A percentile compares a stretch with the other conserved stretches of the same genome.
These are phyloP conservation scores for Apodemia hepburni DNA, from an alignment of 2,888 invertebrate genomes.

Conservation along the genomic window DNA sequence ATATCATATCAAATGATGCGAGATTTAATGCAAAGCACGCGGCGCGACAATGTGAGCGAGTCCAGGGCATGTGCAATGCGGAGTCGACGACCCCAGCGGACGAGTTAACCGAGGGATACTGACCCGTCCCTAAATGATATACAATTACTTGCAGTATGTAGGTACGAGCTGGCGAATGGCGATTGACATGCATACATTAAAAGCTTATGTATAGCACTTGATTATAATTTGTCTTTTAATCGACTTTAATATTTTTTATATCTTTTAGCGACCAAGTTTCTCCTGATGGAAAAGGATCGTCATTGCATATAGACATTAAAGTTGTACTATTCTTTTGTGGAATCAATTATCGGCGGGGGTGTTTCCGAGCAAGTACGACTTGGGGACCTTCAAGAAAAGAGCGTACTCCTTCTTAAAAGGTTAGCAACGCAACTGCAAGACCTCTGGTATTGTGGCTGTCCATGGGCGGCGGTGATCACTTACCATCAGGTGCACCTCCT, in stretches of 20 bases:
- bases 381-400: too few relatives aligned
- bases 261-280: neutral
- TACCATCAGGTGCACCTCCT: too few relatives aligned
- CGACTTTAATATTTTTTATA: neutral
- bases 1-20: constrained; percentile 18
- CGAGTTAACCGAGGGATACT: constrained; percentile 61
- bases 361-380: too few relatives aligned
- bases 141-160: constrained; percentile 20
- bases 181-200: constrained; percentile 10
- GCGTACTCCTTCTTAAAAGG: too few relatives aligned
- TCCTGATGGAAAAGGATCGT: too few relatives aligned
- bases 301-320: too few relatives aligned
- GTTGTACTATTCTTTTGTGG: too few relatives aligned
- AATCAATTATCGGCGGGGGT: too few relatives aligned
- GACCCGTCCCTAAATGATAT: constrained; percentile 42
- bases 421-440: too few relatives aligned
- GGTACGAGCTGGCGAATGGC: constrained; percentile 6
- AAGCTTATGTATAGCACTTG: neutral
- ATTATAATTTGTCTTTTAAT: neutral
- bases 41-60: constrained; percentile 57
- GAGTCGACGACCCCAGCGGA: constrained; percentile 56
- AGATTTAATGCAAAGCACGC: constrained; percentile 45
- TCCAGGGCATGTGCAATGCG: constrained; percentile 49
- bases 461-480: too few relatives aligned
- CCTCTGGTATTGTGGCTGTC: too few relatives aligned